Conservation (phyloP, 2,113 vertebrate species). For the Poeciliopsis occidentalis region DNA sequence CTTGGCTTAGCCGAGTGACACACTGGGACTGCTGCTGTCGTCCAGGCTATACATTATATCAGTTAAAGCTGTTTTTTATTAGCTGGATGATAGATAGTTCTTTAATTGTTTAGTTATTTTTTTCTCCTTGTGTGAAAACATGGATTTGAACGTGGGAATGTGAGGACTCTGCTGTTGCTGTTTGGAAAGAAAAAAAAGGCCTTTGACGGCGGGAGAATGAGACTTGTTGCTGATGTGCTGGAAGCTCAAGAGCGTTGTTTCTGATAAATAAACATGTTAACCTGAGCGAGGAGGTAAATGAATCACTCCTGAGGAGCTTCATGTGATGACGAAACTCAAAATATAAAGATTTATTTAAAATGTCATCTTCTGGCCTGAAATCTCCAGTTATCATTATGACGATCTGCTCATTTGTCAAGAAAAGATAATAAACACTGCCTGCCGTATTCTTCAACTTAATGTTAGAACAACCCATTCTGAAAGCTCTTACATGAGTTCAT, state of each 20-base stretch:
- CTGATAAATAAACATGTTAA: not conserved
- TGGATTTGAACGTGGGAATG: slow-evolving; percentile 11
- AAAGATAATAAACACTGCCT: slow-evolving; percentile 9
- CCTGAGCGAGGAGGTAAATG: not conserved
- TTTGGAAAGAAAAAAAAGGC: slow-evolving; percentile 1
- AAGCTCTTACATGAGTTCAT: not conserved
- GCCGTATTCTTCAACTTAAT: not conserved
- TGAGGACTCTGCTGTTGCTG: slow-evolving; percentile 2
- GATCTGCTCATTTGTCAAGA: slow-evolving; percentile 2
- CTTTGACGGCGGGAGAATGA: not conserved
- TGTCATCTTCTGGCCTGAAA: not conserved
- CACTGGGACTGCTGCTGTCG: not conserved
- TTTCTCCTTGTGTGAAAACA: slow-evolving; percentile 8
- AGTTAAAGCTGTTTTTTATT: slow-evolving; percentile 18
- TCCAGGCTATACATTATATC: slow-evolving; percentile 11
- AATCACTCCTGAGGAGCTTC: not conserved
- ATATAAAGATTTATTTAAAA: slow-evolving; percentile 2
- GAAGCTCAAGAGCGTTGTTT: not conserved
- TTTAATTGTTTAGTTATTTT: slow-evolving; percentile 25
- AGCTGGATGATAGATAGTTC: slow-evolving; percentile 18
- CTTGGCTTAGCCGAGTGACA: slow-evolving; percentile 8
- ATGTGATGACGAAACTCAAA: not conserved
- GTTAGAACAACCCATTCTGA: not conserved
- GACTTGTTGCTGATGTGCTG: not conserved
- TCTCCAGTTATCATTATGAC: not conserved